Percentiles rank a stretch among this genome's conserved stretches.
phyloP scores from a whole-genome alignment of 1,140 invertebrate genomes.

The Drosophila carrolli region DNA sequence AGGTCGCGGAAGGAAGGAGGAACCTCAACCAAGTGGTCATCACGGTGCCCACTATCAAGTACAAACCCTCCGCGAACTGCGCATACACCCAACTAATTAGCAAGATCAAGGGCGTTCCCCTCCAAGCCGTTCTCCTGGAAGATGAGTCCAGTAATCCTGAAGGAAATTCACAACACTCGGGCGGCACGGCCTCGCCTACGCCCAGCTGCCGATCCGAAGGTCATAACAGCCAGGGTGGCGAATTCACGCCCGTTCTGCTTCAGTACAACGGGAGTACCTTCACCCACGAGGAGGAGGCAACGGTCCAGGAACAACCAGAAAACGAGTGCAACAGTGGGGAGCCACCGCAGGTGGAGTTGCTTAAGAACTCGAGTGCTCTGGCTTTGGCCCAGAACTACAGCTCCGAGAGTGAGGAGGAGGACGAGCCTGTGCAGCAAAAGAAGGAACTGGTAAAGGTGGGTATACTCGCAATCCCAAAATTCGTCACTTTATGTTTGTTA shows the following conservation, averaged over 20 bases:
- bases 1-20: neutral
- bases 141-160: constrained; percentile 51
- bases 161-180: constrained; percentile 60
- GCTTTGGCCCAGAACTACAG: constrained; percentile 87
- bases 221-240: constrained; percentile 53
- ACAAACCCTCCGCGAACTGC: constrained; percentile 92
- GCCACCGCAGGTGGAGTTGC: constrained; percentile 64
- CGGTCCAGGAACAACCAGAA: constrained; percentile 33
- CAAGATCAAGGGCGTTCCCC: constrained; percentile 91
- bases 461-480: neutral
- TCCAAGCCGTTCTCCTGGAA: constrained; percentile 79
- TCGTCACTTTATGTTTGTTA: too few species aligned
- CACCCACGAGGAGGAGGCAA: constrained; percentile 50
- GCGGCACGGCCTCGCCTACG: constrained; percentile 63
- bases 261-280: constrained; percentile 79
- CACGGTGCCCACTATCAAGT: constrained; percentile 86
- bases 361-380: constrained; percentile 85
- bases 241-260: constrained; percentile 72
- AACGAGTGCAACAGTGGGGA: constrained; percentile 5
- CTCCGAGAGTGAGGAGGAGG: constrained; percentile 85
- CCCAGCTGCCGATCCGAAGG: constrained; percentile 64
- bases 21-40: constrained; percentile 54
- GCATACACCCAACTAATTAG: constrained; percentile 93
- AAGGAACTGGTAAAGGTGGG: constrained; percentile 5
- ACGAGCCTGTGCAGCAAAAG: constrained; percentile 64